Percentiles rank a stretch among this genome's conserved stretches.
Evolutionary conservation across 2,113 vertebrate species (phyloP).

Genomic region (Neomonachus schauinslandi): DNA sequence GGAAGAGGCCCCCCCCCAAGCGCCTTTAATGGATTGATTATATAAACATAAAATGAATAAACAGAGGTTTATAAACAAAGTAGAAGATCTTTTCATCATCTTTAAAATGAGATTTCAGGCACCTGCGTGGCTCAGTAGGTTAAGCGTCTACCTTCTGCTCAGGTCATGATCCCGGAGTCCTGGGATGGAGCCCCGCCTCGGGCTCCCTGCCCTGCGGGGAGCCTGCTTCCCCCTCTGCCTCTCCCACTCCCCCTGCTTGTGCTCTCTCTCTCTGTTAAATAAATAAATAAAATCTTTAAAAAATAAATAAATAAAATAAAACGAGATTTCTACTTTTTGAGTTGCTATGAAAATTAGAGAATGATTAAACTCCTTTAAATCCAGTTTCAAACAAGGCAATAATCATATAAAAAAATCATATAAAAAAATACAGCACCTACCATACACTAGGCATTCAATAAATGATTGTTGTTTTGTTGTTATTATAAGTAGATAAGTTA

Average conservation of each 20-base stretch:
- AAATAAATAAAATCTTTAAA: too few species aligned
- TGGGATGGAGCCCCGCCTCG: too few species aligned
- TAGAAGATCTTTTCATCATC: slow-evolving; percentile 24
- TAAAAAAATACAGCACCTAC: not conserved
- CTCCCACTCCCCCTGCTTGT: too few species aligned
- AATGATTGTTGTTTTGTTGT: not conserved
- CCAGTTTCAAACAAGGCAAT: not conserved
- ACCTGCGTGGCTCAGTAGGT: too few species aligned
- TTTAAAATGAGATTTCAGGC: not conserved
- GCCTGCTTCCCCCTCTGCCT: too few species aligned
- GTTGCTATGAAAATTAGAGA: slow-evolving; percentile 7
- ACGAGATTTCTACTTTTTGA: not conserved
- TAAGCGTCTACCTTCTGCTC: too few species aligned
- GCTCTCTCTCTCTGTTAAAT: too few species aligned
- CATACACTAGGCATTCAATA: not conserved
- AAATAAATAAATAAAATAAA: not conserved
- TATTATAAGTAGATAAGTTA: not conserved
- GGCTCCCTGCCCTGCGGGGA: too few species aligned
- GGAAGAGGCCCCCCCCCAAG: not conserved
- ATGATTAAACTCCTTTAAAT: slow-evolving; percentile 1
- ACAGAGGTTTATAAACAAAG: slow-evolving; percentile 31
- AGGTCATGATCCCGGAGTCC: too few species aligned
- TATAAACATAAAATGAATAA: slow-evolving; percentile 24
- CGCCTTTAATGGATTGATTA: not conserved
- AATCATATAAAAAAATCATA: slow-evolving; percentile 36